Evolutionary conservation across 23 tunicate genomes (phyloP), one percentile per base, ranked within the genome.

Genomic region (Oikopleura dioica): DNA sequence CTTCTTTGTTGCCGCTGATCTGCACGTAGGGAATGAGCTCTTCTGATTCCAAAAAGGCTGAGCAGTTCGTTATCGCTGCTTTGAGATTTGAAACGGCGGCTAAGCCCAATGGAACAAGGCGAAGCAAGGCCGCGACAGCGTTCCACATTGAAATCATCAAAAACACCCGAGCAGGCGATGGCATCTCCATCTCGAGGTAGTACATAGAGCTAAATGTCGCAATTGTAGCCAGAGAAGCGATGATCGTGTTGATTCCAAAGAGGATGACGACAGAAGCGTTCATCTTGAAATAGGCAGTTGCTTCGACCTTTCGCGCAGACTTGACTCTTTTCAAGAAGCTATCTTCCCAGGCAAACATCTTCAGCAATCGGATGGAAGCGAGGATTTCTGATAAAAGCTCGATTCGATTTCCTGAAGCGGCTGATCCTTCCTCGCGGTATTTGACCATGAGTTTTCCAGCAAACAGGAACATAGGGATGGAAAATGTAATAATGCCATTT

Each of bases 301-400:
- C 55, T 16, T 44, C 55, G 16, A 9, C 16, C 55, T 9, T 44
- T 16, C 55, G 55, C 16, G 16, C 9, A 44, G 55, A 9, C 9
- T 44, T 44, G 9, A 44, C 55, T 16, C 55, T 9, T 9, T 9
- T 16, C 55, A 44, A 16, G 55, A 44, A 44, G 16, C 16, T 44
- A 44, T 76, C 79, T 79, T 88, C 95, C 95, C 95, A 88, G 16
- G 82, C 77, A 68, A 83, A 88, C 95, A 88, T 88, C 76, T 88
- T 88, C 35, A 88, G 81, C 67, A 88, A 76, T 76, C 83, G 83
- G 28, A 88, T 84, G 1, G 79, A 83, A 32, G 87, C 38, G 35
- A 88, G 67, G 29, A 88, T 78, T 76, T 88, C 95, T 75, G 79
- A 78, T 5, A 84, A 79, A 59, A 69, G 77, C 37, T 81, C 81